Evolutionary conservation across 2,888 invertebrate species (phyloP).

Genomic region (Megastigmus dorsalis): DNA sequence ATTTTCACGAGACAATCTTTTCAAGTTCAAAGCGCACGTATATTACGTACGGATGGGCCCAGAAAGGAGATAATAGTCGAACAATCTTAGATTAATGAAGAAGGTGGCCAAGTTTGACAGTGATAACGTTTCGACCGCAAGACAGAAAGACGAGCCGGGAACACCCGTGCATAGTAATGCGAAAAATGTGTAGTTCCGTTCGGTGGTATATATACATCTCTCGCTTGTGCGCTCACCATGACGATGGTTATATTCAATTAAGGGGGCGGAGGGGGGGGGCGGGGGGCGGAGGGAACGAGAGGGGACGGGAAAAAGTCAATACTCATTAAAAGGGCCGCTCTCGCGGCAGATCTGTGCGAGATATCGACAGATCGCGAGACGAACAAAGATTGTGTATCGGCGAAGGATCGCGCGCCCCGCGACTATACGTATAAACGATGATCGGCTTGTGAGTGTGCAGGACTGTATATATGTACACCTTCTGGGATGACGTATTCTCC

Average conservation of each 20-base stretch:
- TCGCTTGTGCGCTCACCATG: constrained; percentile 42
- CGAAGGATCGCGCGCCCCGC: constrained; percentile 52
- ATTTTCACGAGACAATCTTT: too few species aligned
- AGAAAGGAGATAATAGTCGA: too few species aligned
- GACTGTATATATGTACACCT: constrained; percentile 32
- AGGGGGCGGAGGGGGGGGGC: too few species aligned
- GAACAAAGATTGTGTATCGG: constrained; percentile 62
- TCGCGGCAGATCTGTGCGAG: neutral
- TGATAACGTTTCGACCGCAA: constrained; percentile 6
- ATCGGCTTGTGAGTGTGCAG: constrained; percentile 66
- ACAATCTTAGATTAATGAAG: constrained; percentile 20
- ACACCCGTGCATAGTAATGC: constrained; percentile 33
- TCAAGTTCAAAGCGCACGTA: too few species aligned
- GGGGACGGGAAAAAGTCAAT: constrained; percentile 66
- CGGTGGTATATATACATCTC: too few species aligned
- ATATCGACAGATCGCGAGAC: constrained; percentile 58
- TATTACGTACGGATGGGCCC: too few species aligned
- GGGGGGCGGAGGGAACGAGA: too few species aligned
- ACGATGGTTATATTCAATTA: constrained; percentile 61
- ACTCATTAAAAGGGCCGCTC: constrained; percentile 68
- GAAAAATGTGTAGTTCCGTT: constrained; percentile 24
- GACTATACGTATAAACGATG: constrained; percentile 69
- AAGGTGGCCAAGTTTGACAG: constrained; percentile 7
- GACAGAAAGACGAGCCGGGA: neutral
- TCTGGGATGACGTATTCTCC: too few species aligned